Conservation (phyloP, 2,113 vertebrate species). For the Hippocampus abdominalis region DNA sequence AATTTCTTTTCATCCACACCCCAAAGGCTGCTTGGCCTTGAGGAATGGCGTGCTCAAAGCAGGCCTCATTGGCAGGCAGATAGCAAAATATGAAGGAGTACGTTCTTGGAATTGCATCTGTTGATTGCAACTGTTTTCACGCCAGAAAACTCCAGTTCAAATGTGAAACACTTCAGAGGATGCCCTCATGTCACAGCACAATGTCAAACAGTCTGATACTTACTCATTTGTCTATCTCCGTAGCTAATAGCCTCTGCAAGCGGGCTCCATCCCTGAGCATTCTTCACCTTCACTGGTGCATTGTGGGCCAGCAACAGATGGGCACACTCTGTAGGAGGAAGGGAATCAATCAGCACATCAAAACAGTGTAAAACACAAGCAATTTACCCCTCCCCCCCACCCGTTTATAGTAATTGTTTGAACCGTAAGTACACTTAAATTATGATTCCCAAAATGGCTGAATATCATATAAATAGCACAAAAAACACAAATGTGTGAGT, state of each 20-base stretch:
- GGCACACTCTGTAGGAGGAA: constrained; percentile 84
- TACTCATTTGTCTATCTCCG: constrained; percentile 99
- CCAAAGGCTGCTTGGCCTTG: constrained; percentile 43
- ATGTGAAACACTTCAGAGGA: background rate
- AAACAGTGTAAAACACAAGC: background rate
- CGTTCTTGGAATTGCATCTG: constrained; percentile 32
- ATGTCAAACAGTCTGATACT: constrained; percentile 47
- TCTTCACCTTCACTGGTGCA: constrained; percentile 99
- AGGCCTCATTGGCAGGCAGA: constrained; percentile 31
- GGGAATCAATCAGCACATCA: background rate
- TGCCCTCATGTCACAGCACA: background rate
- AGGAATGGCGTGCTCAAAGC: constrained; percentile 55
- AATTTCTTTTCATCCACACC: constrained; percentile 57
- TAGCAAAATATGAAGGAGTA: constrained; percentile 22
- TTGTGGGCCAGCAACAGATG: constrained; percentile 98
- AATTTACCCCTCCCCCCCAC: too few species aligned
- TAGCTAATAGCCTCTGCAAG: constrained; percentile 99
- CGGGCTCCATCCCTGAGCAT: constrained; percentile 99
- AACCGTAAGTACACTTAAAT: too few species aligned
- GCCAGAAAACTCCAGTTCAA: constrained; percentile 7
- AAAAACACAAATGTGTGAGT: too few species aligned
- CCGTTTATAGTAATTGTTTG: too few species aligned
- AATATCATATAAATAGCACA: too few species aligned
- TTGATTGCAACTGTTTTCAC: constrained; percentile 25
- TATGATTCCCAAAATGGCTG: too few species aligned